Evolutionary conservation across 2,888 invertebrate species (phyloP).

Genomic region (Lycaena phlaeas): DNA sequence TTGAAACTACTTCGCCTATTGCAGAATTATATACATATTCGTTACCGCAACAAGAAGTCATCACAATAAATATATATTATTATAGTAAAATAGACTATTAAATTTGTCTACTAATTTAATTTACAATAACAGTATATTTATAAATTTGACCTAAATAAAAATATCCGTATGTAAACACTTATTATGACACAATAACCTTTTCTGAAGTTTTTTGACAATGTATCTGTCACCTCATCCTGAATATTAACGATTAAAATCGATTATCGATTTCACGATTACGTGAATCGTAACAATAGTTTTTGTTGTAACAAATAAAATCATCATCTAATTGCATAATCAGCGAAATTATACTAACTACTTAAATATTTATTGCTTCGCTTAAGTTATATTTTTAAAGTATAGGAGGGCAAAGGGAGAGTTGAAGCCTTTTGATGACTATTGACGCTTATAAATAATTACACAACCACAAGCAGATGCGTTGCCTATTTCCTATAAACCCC

Average conservation of each 20-base stretch:
- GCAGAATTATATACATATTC: slow-evolving; percentile 56
- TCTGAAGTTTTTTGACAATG: slow-evolving; percentile 27
- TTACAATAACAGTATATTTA: slow-evolving; percentile 21
- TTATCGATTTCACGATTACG: too few relatives aligned
- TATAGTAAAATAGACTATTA: slow-evolving; percentile 21
- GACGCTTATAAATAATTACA: too few relatives aligned
- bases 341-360: too few relatives aligned
- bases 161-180: slow-evolving; percentile 47
- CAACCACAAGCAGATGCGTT: too few relatives aligned
- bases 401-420: too few relatives aligned
- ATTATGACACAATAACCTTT: slow-evolving; percentile 35
- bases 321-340: too few relatives aligned
- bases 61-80: slow-evolving; percentile 33
- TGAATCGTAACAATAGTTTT: too few relatives aligned
- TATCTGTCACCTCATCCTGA: not conserved
- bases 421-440: too few relatives aligned
- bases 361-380: too few relatives aligned
- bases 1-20: slow-evolving; percentile 45
- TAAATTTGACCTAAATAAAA: slow-evolving; percentile 48
- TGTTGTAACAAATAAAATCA: too few relatives aligned
- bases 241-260: not conserved
- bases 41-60: slow-evolving; percentile 66
- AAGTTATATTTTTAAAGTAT: too few relatives aligned
- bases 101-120: slow-evolving; percentile 17
- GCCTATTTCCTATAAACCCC: too few relatives aligned